Percentiles rank a stretch among this genome's conserved stretches.
These are phyloP conservation scores for Rhinoraja longicauda DNA, from an alignment of 2,797 vertebrate genomes.

Conservation along the genomic window DNA sequence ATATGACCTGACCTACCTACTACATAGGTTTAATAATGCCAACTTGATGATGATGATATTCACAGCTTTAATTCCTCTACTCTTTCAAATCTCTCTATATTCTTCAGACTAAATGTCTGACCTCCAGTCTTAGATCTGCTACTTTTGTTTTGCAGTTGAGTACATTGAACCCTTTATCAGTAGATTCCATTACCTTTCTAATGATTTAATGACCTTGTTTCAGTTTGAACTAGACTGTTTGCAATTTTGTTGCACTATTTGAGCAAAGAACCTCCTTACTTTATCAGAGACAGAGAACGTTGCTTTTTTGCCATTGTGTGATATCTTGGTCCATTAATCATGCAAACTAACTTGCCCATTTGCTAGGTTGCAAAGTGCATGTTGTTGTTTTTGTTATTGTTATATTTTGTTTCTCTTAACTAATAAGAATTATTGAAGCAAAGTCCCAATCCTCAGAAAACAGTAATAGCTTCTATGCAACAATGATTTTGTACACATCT, in stretches of 20 bases:
- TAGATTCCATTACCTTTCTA: background rate
- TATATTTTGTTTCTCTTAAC: background rate
- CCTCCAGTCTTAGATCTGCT: background rate
- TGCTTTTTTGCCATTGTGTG: background rate
- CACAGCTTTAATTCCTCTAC: background rate
- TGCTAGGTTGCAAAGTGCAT: background rate
- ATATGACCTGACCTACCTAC: background rate
- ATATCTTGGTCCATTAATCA: background rate
- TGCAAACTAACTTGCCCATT: background rate
- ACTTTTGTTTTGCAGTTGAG: background rate
- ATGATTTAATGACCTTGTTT: background rate
- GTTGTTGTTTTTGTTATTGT: background rate
- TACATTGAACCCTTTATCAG: background rate
- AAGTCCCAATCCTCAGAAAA: background rate
- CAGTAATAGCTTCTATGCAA: background rate
- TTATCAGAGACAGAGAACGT: background rate
- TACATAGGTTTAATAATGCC: background rate
- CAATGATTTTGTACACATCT: background rate
- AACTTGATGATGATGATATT: background rate
- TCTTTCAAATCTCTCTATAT: background rate
- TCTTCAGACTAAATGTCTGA: background rate
- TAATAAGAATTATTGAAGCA: background rate
- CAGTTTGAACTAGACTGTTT: background rate
- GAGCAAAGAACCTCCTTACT: background rate
- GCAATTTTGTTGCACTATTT: background rate